Conservation (phyloP, 2,888 invertebrate species). For the Drosophila emarginata region DNA sequence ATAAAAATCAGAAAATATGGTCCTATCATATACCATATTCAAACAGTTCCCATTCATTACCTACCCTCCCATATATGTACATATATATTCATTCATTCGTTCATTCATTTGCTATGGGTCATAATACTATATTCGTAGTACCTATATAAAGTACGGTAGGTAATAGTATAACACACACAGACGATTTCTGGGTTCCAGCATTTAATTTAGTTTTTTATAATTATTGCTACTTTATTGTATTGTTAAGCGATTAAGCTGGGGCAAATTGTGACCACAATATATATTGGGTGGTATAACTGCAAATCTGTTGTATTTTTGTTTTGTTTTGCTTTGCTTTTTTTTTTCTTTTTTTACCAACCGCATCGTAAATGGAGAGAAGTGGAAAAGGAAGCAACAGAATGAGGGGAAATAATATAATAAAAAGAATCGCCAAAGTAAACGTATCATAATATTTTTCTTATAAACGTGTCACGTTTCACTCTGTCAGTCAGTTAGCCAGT, state of each 20-base stretch:
- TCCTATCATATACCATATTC: conserved; percentile 58
- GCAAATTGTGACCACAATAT: conserved; percentile 43
- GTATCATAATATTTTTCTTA: conserved; percentile 29
- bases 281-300: conserved; percentile 53
- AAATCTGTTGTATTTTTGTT: conserved; percentile 57
- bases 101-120: conserved; percentile 60
- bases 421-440: conserved; percentile 48
- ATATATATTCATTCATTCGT: conserved; percentile 18
- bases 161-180: too few species aligned
- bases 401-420: conserved; percentile 49
- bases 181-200: conserved; percentile 33
- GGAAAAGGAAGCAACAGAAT: not conserved
- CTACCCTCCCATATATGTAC: conserved; percentile 27
- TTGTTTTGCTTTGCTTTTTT: too few species aligned
- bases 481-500: conserved; percentile 30
- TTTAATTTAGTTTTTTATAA: conserved; percentile 78
- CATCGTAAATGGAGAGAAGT: conserved; percentile 38
- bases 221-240: conserved; percentile 82
- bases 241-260: conserved; percentile 78
- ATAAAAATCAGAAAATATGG: conserved; percentile 68
- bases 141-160: conserved; percentile 1
- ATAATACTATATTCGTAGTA: conserved; percentile 28
- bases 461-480: conserved; percentile 56
- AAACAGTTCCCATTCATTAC: not conserved
- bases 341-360: conserved; percentile 33